Conservation (phyloP, 2,888 invertebrate species). For the Aphrophora alni region DNA sequence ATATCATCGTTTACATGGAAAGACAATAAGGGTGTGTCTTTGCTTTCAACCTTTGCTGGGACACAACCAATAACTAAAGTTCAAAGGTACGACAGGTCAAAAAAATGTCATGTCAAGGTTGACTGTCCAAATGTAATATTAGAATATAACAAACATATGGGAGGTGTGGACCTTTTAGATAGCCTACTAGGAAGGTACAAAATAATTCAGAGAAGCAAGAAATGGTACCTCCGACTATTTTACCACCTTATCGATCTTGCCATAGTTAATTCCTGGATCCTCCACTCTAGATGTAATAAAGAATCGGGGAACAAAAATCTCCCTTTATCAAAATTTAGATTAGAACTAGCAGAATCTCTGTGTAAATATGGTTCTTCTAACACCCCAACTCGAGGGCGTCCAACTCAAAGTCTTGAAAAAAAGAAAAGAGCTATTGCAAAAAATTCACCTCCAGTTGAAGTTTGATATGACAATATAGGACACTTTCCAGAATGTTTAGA, state of each 20-base stretch:
- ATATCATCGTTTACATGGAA: slow-evolving; percentile 48
- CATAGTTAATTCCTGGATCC: slow-evolving; percentile 51
- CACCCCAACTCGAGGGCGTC: too few species aligned
- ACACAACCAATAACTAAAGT: slow-evolving; percentile 53
- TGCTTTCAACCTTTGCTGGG: slow-evolving; percentile 52
- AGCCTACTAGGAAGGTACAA: slow-evolving; percentile 50
- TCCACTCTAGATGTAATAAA: neutral
- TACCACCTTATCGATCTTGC: slow-evolving; percentile 52
- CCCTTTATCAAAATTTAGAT: too few species aligned
- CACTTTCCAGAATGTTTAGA: too few species aligned
- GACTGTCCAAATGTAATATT: slow-evolving; percentile 54
- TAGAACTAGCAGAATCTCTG: too few species aligned
- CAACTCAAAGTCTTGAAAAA: too few species aligned
- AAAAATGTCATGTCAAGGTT: slow-evolving; percentile 53
- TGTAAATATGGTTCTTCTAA: too few species aligned
- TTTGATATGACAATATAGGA: too few species aligned
- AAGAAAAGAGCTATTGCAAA: too few species aligned
- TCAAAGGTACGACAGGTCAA: slow-evolving; percentile 53
- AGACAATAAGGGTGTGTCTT: slow-evolving; percentile 54
- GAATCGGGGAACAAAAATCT: too few species aligned
- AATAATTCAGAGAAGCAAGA: slow-evolving; percentile 51
- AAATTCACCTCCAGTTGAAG: too few species aligned
- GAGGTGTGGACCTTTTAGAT: slow-evolving; percentile 55
- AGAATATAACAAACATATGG: slow-evolving; percentile 56
- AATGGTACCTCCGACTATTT: slow-evolving; percentile 55